Base-by-base conservation (phyloP, 2,113 vertebrate species). In the Engystomops pustulosus region DNA sequence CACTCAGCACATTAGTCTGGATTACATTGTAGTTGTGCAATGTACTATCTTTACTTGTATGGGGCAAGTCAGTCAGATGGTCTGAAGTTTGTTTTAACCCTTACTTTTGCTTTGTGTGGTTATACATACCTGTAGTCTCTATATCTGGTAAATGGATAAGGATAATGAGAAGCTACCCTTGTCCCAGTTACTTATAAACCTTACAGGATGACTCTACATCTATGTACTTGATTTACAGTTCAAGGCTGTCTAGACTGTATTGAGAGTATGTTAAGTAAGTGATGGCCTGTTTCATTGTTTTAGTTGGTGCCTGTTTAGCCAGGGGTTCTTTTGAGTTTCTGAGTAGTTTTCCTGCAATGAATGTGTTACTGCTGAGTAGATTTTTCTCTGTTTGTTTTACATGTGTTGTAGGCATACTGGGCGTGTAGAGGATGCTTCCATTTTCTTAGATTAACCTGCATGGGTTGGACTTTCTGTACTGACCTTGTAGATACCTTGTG, bases 1-100 rank as follows among this genome's bases (percentile, higher is more conserved):
- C 67, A 44, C 36, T 47, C 58, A 38, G 76, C 65, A 27, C 81
- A 77, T 68, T 55, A 53, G 58, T 84, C 38, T 84, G 71, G 58
- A 84, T 84, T 67, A 38, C 71, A 71, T 55, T 81, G 65, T 53
- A 76, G 41, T 76, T 75, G 55, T 75, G 70, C 81, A 83, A 65
- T 41, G 38, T 83, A 47, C 70, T 76, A 70, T 69, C 79, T 83
- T 75, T 76, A 30, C 55, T 51, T 36, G n/a, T 20, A 68, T 74
- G 45, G 23, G 30, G 38, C 20, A 44, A 38, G 36, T 72, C 32
- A 69, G 68, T 82, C 81, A 65, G 55, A 65, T 65, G 41, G 81
- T 65, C 53, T 45, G 41, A 47, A 60, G 27, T 75, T 49, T 47
- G 41, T 3, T 8, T 41, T 65, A 76, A 83, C 71, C 53, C 55